Percentiles rank a stretch among this genome's conserved stretches.
phyloP scores from a whole-genome alignment of 2,888 invertebrate genomes.

The Pimpla rufipes region DNA sequence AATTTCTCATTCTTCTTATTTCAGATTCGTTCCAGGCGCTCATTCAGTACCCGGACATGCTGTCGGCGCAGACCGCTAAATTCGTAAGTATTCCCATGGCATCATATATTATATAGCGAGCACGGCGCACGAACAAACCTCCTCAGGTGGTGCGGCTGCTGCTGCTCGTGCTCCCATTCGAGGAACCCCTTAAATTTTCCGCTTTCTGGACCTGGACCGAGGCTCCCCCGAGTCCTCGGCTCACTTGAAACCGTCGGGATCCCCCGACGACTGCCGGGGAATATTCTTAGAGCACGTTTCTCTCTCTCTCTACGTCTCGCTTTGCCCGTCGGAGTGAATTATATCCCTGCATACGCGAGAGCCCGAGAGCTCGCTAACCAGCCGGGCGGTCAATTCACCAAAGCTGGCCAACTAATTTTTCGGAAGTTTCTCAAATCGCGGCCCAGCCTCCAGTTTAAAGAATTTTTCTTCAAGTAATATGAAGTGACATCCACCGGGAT shows the following conservation, averaged over 20 bases:
- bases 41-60: slow-evolving; percentile 99
- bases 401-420: slow-evolving; percentile 45
- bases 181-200: slow-evolving; percentile 73
- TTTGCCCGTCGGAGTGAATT: slow-evolving; percentile 56
- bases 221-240: slow-evolving; percentile 61
- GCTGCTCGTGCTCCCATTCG: slow-evolving; percentile 52
- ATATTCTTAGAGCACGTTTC: slow-evolving; percentile 69
- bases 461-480: no score
- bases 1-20: slow-evolving; percentile 82
- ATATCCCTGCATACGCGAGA: slow-evolving; percentile 52
- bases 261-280: slow-evolving; percentile 60
- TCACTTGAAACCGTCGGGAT: slow-evolving; percentile 64
- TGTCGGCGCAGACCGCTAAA: slow-evolving; percentile 98
- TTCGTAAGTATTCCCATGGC: slow-evolving; percentile 88
- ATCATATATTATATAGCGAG: slow-evolving; percentile 59
- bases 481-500: no score
- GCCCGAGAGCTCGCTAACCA: slow-evolving; percentile 38
- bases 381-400: slow-evolving; percentile 41
- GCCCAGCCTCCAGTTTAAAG: background rate
- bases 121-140: slow-evolving; percentile 44
- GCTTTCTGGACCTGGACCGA: slow-evolving; percentile 64
- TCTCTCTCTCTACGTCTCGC: slow-evolving; percentile 38
- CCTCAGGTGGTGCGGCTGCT: slow-evolving; percentile 54
- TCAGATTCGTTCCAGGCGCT: slow-evolving; percentile 99
- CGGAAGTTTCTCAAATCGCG: background rate